Evolutionary conservation across 2,113 vertebrate genomes (phyloP), one percentile per base, ranked within the genome.

Genomic region (Phaethornis superciliosus): DNA sequence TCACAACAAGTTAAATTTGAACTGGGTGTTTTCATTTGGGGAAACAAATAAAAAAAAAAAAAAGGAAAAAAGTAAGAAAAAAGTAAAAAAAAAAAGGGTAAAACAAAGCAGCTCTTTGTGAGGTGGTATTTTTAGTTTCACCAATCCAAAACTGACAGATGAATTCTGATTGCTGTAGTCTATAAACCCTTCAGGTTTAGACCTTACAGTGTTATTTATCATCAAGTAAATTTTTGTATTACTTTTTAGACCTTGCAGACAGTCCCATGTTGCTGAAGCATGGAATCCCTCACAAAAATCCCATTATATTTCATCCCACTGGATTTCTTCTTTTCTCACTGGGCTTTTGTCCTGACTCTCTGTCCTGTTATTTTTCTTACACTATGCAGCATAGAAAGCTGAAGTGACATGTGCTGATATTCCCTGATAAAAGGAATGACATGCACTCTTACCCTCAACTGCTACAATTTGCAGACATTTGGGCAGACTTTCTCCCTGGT

Each of bases 1-100:
- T 47, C 86, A 93, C 93, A 96, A 80, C 63, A 93, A 84, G 70
- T 51, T 94, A 69, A 85, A 76, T 93, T 95, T 91, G 79, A 95
- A 79, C 33, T 10, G 63, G 85, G 79, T 91, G 58, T 90, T 93
- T 95, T 76, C 46, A 32, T 71, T 91, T 70, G 4, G 40, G 4
- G 9, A 6, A 40, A 40, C 40, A 40, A 40, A 40, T 5, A 40
- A 40, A 40, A 40, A 40, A 40, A 40, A 40, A 40, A 12, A 40
- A 40, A 40, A 40, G 13, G 13, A 40, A 15, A 71, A 64, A 65
- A 62, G 46, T 47, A 18, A 80, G 44, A 15, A 46, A 46, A 46
- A 46, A 46, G 44, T 14, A 64, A 64, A 69, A 59, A 52, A 20
- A 20, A 27, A 17, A 28, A 35, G 12, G 7, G 5, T 26, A 70